Evolutionary conservation across 1,140 invertebrate genomes (phyloP), one percentile per base, ranked within the genome.

Genomic region (Meloidogyne chitwoodi): DNA sequence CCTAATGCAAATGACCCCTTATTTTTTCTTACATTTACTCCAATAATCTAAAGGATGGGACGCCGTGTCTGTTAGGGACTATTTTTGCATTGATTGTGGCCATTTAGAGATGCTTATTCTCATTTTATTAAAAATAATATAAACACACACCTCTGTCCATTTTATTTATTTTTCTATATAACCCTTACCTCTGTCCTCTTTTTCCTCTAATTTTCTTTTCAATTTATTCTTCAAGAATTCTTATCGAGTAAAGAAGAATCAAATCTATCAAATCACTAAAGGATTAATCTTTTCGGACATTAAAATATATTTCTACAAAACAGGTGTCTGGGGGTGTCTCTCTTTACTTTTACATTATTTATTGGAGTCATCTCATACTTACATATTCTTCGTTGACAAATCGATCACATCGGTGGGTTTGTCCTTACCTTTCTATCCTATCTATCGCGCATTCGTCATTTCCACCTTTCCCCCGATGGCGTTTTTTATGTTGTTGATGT

Each of bases 371-470:
- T 56, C 48, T n/a, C 48, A 56, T 19, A 56, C 48, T 56, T 56
- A n/a, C 10, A 14, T 41, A 1, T 56, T 56, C n/a, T 56, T 56
- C 12, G 48, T n/a, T 56, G 48, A 56, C 19, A n/a, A 56, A 56
- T 56, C 19, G 48, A 56, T 56, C 48, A 14, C 3, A 14, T 41
- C 38, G 38, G 1, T 19, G 14, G 16, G 44, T 48, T 48, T 56
- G 19, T 56, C 48, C 48, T 56, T 56, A 38, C 68, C 44, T 41
- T 27, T 72, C 38, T 75, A 38, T 38, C 34, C 44, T 41, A 27
- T 38, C 74, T n/a, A 19, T 22, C 31, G 27, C 56, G 44, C 64
- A 56, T 75, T 68, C 44, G 64, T 27, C 66, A 38, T 24, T 68
- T 31, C 66, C 11, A 22, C 29, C 31, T 12, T n/a, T 68, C 16